These are phyloP conservation scores for Drosophila athabasca DNA, from an alignment of 1,140 invertebrate genomes.

Conservation along the genomic window DNA sequence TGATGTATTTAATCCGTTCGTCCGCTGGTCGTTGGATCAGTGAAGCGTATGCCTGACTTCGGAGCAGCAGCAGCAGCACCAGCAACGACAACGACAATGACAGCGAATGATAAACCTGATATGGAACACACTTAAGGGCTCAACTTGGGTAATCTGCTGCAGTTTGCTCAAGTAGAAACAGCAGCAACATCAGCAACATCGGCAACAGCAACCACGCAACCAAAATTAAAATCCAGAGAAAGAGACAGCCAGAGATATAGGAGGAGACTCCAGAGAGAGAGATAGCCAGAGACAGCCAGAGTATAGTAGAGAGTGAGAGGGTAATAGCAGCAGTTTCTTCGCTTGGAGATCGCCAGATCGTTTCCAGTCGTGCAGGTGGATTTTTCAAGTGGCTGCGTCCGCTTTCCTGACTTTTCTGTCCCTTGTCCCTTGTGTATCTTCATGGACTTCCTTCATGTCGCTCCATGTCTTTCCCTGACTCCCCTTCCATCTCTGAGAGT, in stretches of 20 bases:
- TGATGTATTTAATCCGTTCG: constrained; percentile 82
- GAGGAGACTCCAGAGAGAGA: background rate
- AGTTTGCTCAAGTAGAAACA: constrained; percentile 76
- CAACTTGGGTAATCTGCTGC: constrained; percentile 78
- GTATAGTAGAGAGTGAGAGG: constrained; percentile 5
- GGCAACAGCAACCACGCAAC: constrained; percentile 41
- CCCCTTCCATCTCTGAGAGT: too few relatives aligned
- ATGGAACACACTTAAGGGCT: constrained; percentile 81
- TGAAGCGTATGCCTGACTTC: constrained; percentile 49
- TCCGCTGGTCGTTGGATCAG: constrained; percentile 43
- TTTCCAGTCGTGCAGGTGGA: constrained; percentile 71
- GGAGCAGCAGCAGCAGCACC: constrained; percentile 11
- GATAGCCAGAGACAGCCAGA: background rate
- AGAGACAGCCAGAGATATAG: constrained; percentile 5
- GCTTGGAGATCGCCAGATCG: constrained; percentile 53
- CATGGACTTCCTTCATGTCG: background rate
- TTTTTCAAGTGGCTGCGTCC: constrained; percentile 80
- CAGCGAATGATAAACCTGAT: constrained; percentile 77
- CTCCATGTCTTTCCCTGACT: background rate
- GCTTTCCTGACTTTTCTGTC: constrained; percentile 45
- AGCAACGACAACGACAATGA: constrained; percentile 33
- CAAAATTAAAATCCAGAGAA: constrained; percentile 64
- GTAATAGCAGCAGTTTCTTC: constrained; percentile 53
- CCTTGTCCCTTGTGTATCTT: background rate
- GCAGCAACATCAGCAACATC: constrained; percentile 43